phyloP scores from a whole-genome alignment of 1,140 invertebrate species.

The Cepaea nemoralis region DNA sequence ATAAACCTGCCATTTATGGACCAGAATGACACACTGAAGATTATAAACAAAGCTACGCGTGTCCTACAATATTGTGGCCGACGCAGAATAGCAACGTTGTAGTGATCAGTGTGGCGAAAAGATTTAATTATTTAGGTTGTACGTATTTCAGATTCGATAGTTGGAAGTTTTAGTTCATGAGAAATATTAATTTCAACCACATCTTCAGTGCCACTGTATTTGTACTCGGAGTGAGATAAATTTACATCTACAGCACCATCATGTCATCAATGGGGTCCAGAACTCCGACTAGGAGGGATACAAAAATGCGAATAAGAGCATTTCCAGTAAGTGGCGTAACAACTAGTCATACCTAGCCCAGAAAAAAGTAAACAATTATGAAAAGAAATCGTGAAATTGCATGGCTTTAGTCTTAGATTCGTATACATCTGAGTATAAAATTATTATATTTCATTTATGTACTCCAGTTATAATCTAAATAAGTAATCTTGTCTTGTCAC shows the following conservation, averaged over 20 bases:
- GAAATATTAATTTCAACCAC: neutral
- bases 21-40: neutral
- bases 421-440: too few species aligned
- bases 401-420: too few species aligned
- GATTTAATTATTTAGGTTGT: too few species aligned
- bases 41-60: neutral
- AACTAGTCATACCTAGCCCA: neutral
- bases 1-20: constrained; percentile 15
- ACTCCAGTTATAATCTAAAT: too few species aligned
- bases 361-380: too few species aligned
- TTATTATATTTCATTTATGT: too few species aligned
- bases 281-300: constrained; percentile 69
- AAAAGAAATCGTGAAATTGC: too few species aligned
- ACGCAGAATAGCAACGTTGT: neutral
- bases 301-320: constrained; percentile 96
- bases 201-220: neutral
- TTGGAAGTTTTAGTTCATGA: constrained; percentile 2
- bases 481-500: too few species aligned
- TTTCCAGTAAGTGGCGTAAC: constrained; percentile 86
- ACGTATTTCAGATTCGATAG: neutral
- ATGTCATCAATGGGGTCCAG: constrained; percentile 41
- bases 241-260: neutral
- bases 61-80: neutral
- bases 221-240: neutral
- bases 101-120: neutral